Conservation (phyloP, 2,797 vertebrate genomes). For the Myoxocephalus aenaeus region DNA sequence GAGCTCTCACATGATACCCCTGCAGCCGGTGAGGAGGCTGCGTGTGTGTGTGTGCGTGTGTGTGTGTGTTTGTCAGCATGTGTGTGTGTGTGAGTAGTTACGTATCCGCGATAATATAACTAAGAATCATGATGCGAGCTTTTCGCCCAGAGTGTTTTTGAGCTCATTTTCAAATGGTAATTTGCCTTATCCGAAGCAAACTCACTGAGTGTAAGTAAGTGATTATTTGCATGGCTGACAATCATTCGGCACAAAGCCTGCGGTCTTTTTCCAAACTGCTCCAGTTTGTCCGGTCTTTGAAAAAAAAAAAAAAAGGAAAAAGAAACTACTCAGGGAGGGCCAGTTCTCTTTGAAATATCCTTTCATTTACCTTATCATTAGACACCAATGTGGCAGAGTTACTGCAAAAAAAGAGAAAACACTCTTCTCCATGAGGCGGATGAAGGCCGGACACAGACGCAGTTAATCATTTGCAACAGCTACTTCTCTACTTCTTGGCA, state of each 20-base stretch:
- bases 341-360: slow-evolving; percentile 85
- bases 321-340: slow-evolving; percentile 81
- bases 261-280: slow-evolving; percentile 91
- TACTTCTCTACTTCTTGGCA: slow-evolving; percentile 45
- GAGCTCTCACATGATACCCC: slow-evolving; percentile 64
- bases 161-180: slow-evolving; percentile 99
- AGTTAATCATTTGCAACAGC: slow-evolving; percentile 64
- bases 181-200: slow-evolving; percentile 96
- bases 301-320: slow-evolving; percentile 54
- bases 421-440: too few relatives aligned
- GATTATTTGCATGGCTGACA: slow-evolving; percentile 99
- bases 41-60: too few relatives aligned
- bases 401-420: too few relatives aligned
- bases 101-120: slow-evolving; percentile 84
- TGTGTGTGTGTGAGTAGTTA: slow-evolving; percentile 53
- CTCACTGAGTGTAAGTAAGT: slow-evolving; percentile 97
- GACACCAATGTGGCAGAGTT: slow-evolving; percentile 68
- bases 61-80: slow-evolving; percentile 60
- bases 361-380: slow-evolving; percentile 83
- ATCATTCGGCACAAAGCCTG: slow-evolving; percentile 89
- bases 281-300: slow-evolving; percentile 92
- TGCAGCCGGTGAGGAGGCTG: slow-evolving; percentile 65
- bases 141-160: slow-evolving; percentile 94
- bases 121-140: slow-evolving; percentile 89
- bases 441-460: slow-evolving; percentile 46